Evolutionary conservation across 2,797 vertebrate genomes (phyloP).

Genomic region (Pipistrellus nathusii): DNA sequence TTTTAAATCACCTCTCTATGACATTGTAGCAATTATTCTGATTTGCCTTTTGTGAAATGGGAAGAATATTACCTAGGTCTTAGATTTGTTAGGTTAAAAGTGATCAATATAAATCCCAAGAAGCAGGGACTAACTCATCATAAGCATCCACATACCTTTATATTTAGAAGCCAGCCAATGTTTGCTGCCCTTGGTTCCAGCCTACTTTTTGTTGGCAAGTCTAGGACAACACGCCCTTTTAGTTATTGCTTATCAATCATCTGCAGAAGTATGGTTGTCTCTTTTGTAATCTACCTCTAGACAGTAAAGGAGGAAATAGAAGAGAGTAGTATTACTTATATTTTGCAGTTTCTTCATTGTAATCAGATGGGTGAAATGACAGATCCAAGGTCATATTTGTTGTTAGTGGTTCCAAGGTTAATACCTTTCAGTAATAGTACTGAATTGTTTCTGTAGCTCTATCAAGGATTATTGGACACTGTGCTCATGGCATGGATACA

Average conservation of each 20-base stretch:
- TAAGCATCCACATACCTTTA: neutral
- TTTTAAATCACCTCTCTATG: neutral
- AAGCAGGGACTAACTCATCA: neutral
- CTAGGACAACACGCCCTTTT: neutral
- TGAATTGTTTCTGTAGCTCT: neutral
- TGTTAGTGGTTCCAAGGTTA: neutral
- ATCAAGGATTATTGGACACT: neutral
- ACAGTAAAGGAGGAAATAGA: neutral
- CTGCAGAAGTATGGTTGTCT: neutral
- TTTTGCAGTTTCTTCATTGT: neutral
- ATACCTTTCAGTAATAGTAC: neutral
- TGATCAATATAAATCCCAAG: neutral
- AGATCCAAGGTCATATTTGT: neutral
- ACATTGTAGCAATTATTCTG: neutral
- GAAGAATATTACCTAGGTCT: neutral
- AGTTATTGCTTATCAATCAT: neutral
- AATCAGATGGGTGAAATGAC: constrained; percentile 3
- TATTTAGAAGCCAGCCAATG: neutral
- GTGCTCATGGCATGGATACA: neutral
- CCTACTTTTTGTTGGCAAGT: neutral
- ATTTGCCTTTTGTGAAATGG: neutral
- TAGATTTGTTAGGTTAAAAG: neutral
- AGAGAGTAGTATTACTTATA: neutral
- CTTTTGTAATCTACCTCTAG: neutral
- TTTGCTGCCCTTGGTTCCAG: neutral